Percentiles rank a stretch among this genome's conserved stretches.
These are phyloP conservation scores for Dicrostonyx torquatus DNA, from an alignment of 2,797 vertebrate species.

Conservation along the genomic window DNA sequence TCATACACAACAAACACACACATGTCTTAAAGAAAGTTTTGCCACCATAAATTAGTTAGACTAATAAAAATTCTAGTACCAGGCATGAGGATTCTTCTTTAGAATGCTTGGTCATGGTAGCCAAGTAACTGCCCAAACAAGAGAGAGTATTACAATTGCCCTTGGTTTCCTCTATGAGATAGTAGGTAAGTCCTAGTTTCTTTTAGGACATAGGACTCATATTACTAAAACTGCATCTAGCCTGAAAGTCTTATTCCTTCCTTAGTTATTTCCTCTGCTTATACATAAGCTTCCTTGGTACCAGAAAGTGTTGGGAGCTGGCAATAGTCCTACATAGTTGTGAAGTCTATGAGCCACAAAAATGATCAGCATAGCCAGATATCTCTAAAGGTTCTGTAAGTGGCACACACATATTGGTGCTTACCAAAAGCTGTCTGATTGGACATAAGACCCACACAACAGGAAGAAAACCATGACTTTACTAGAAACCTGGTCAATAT, in stretches of 20 bases:
- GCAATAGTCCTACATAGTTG: neutral
- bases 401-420: neutral
- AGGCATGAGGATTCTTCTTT: neutral
- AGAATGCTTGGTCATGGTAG: neutral
- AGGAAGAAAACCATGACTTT: neutral
- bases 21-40: neutral
- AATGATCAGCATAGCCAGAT: neutral
- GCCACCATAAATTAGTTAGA: too few species aligned
- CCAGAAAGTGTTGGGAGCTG: neutral
- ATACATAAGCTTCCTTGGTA: neutral
- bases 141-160: neutral
- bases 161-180: neutral
- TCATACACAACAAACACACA: neutral
- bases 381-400: neutral
- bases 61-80: neutral
- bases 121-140: neutral
- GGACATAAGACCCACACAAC: neutral
- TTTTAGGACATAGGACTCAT: neutral
- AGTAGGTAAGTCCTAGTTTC: neutral
- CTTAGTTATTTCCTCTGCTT: too few species aligned
- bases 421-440: neutral
- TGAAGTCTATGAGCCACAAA: neutral
- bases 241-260: neutral
- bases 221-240: neutral
- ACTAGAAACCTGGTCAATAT: neutral